phyloP scores from a whole-genome alignment of 2,113 vertebrate genomes.

The Burhinus oedicnemus region DNA sequence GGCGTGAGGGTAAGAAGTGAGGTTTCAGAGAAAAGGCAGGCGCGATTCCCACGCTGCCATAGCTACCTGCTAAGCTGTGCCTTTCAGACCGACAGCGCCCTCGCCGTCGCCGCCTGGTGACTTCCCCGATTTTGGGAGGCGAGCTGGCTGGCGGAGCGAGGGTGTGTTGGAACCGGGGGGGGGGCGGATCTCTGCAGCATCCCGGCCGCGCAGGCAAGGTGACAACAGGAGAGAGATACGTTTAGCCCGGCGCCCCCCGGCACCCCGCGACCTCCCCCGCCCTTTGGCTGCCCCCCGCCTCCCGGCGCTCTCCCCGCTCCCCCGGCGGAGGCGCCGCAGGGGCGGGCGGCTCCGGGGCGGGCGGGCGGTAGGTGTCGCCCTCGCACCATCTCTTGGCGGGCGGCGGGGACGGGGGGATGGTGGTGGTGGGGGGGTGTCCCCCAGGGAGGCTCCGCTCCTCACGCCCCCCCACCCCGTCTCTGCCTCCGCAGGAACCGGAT shows the following conservation, averaged over 20 bases:
- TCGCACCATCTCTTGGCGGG: background rate
- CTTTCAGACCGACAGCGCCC: too few species aligned
- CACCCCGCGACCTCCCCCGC: too few species aligned
- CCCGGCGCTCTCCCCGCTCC: too few species aligned
- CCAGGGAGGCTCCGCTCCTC: background rate
- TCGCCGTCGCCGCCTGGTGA: too few species aligned
- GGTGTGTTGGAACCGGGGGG: background rate
- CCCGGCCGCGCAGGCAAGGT: background rate
- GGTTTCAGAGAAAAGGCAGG: background rate
- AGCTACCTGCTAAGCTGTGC: background rate
- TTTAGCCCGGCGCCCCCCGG: too few species aligned
- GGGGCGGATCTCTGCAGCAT: background rate
- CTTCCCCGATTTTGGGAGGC: background rate
- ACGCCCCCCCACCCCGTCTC: fast-evolving
- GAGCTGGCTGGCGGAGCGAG: background rate
- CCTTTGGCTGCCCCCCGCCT: too few species aligned
- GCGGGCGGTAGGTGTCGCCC: background rate
- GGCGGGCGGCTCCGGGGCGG: background rate
- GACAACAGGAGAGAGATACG: too few species aligned
- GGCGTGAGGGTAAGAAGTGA: background rate
- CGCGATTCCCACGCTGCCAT: fast-evolving
- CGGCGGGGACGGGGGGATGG: background rate
- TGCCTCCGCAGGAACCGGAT: slow-evolving; percentile 76
- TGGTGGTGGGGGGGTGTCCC: fast-evolving
- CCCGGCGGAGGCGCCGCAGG: fast-evolving